Evolutionary conservation across 2,797 vertebrate species (phyloP), one percentile per base, ranked within the genome.

Genomic region (Pelochelys cantorii): DNA sequence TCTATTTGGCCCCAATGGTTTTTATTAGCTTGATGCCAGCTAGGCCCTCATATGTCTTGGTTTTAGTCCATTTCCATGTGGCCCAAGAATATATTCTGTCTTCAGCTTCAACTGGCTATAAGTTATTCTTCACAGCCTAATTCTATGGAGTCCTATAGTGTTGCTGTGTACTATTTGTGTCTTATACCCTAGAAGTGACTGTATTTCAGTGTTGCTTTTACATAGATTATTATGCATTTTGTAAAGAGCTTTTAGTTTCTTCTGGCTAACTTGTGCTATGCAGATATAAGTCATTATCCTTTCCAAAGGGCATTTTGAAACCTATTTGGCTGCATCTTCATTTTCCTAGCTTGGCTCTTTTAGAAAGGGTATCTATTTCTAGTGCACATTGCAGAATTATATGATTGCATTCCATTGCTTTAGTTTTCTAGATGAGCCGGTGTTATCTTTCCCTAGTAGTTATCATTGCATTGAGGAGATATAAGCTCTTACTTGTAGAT

Each of bases 391-490:
- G 13, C 48, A 59, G 42, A 12, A 37, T 0, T 22, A 92, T 96
- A 88, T 23, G 10, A 90, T 92, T 86, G 94, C 89, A 90, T 91
- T 62, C 54, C 87, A 81, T 86, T 91, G 57, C 81, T 95, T 93
- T 93, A 37, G 37, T 95, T 91, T 93, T 96, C 81, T 83, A 75
- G 57, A 81, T 79, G 5, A 85, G 79, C 85, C 71, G 79, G 53
- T 82, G 62, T 93, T 96, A 84, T 94, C 89, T 90, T 91, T 88
- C 84, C 75, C 56, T 37, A 87, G 89, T 78, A 85, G 84, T 82
- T 79, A 37, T 87, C 83, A 65, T 34, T 86, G 65, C 86, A 82
- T 18, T 9, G 83, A 88, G 31, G 65, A 65, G 54, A 53, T 90
- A 94, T 53, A 86, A 94, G 78, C 42, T 90, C 75, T 79, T 90